Evolutionary conservation across 2,888 invertebrate genomes (phyloP).

Genomic region (Caenorhabditis becei): DNA sequence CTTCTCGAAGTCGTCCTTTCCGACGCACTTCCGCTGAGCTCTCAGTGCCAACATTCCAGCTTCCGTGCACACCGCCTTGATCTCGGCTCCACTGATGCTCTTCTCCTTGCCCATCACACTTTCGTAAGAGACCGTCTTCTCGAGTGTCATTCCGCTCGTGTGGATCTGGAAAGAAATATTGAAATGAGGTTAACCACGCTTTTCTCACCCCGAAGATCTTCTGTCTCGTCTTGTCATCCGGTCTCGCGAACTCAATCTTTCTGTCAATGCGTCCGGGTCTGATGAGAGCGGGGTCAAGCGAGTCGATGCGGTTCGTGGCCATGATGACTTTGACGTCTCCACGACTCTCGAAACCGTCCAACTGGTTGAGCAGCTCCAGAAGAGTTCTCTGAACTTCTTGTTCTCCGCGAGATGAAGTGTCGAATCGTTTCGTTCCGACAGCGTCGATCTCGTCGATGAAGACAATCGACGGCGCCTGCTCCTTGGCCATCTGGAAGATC

Average conservation of each 20-base stretch:
- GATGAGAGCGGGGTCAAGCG: constrained; percentile 97
- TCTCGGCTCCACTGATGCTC: constrained; percentile 92
- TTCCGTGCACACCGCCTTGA: constrained; percentile 97
- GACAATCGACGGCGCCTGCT: constrained; percentile 99
- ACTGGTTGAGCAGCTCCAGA: constrained; percentile 97
- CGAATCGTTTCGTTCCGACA: constrained; percentile 97
- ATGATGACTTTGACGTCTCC: constrained; percentile 98
- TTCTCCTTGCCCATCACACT: constrained; percentile 99
- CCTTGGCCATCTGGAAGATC: constrained; percentile 97
- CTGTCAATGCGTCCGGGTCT: constrained; percentile 98
- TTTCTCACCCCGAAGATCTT: constrained; percentile 83
- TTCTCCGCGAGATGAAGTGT: constrained; percentile 99
- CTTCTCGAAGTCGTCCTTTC: constrained; percentile 99
- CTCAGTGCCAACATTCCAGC: constrained; percentile 97
- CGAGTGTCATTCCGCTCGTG: constrained; percentile 98
- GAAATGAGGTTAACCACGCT: not conserved
- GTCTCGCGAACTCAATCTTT: constrained; percentile 98
- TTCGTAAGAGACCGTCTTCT: constrained; percentile 95
- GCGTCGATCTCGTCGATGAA: constrained; percentile 99
- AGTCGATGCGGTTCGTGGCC: constrained; percentile 98
- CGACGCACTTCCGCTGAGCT: constrained; percentile 99
- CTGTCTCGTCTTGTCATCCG: constrained; percentile 98
- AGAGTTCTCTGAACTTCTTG: constrained; percentile 99
- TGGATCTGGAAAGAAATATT: constrained; percentile 87
- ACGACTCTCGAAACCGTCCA: constrained; percentile 97